Evolutionary conservation across 1,140 invertebrate genomes (phyloP).

Genomic region (Ladona fulva): DNA sequence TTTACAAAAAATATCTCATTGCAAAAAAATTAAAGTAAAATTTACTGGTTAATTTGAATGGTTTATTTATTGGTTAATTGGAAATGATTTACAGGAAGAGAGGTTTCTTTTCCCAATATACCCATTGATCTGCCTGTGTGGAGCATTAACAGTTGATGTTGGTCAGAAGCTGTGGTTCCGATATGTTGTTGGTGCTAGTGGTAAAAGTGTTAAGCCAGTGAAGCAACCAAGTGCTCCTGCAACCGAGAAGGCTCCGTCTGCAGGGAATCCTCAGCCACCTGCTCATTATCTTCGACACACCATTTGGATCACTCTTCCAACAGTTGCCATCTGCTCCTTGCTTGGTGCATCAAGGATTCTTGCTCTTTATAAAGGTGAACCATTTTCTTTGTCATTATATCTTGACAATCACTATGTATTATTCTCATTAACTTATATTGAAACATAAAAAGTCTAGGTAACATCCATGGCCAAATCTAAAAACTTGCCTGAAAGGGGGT

Average conservation of each 20-base stretch:
- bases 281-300: conserved; percentile 66
- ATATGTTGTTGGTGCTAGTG: conserved; percentile 40
- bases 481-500: too few relatives aligned
- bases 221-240: neutral
- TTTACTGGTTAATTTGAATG: too few relatives aligned
- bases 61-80: too few relatives aligned
- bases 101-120: conserved; percentile 96
- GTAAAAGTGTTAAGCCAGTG: too few relatives aligned
- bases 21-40: too few relatives aligned
- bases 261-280: conserved; percentile 16
- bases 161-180: conserved; percentile 68
- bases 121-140: conserved; percentile 78
- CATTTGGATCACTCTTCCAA: conserved; percentile 53
- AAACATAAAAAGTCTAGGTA: too few relatives aligned
- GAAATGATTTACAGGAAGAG: conserved; percentile 64
- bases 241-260: neutral
- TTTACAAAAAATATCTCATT: too few relatives aligned
- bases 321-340: conserved; percentile 49
- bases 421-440: too few relatives aligned
- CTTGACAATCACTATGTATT: too few relatives aligned
- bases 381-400: too few relatives aligned
- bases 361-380: conserved; percentile 40
- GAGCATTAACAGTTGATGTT: conserved; percentile 72
- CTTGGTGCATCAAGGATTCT: conserved; percentile 43
- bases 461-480: too few relatives aligned